phyloP scores from a whole-genome alignment of 2,888 invertebrate genomes.

The Hyles lineata region DNA sequence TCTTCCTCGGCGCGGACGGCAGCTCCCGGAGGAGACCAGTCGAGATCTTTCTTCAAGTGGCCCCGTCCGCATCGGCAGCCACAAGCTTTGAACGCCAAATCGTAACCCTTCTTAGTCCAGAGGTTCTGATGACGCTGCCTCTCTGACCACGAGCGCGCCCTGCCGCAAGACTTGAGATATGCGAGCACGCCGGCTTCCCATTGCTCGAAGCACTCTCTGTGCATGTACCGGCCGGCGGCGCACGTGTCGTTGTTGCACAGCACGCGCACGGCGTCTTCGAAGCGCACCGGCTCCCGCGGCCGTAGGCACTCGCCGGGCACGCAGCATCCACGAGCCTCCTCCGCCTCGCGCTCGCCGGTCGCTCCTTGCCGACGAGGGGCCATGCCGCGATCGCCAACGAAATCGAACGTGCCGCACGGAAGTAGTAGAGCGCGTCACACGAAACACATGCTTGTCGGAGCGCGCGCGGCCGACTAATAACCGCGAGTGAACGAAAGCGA shows the following conservation, averaged over 20 bases:
- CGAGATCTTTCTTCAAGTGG: constrained; percentile 96
- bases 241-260: constrained; percentile 98
- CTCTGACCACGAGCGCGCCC: constrained; percentile 97
- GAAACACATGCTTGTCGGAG: constrained; percentile 85
- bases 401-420: constrained; percentile 72
- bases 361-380: constrained; percentile 82
- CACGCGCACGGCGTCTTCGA: constrained; percentile 93
- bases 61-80: constrained; percentile 97
- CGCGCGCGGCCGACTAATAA: constrained; percentile 86
- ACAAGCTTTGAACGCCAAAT: constrained; percentile 97
- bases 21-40: constrained; percentile 92
- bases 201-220: constrained; percentile 96
- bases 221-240: constrained; percentile 95
- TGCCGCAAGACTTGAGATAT: constrained; percentile 94
- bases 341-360: constrained; percentile 78
- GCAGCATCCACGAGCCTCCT: constrained; percentile 89
- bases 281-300: constrained; percentile 86
- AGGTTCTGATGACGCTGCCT: constrained; percentile 96
- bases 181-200: constrained; percentile 96
- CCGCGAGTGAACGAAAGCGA: constrained; percentile 87
- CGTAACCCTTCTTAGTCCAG: constrained; percentile 99
- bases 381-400: constrained; percentile 77
- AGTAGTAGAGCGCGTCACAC: constrained; percentile 79
- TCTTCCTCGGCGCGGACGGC: constrained; percentile 81
- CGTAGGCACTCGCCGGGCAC: constrained; percentile 93